Conservation (phyloP, 2,113 vertebrate genomes). For the Melanotaenia duboulayi region DNA sequence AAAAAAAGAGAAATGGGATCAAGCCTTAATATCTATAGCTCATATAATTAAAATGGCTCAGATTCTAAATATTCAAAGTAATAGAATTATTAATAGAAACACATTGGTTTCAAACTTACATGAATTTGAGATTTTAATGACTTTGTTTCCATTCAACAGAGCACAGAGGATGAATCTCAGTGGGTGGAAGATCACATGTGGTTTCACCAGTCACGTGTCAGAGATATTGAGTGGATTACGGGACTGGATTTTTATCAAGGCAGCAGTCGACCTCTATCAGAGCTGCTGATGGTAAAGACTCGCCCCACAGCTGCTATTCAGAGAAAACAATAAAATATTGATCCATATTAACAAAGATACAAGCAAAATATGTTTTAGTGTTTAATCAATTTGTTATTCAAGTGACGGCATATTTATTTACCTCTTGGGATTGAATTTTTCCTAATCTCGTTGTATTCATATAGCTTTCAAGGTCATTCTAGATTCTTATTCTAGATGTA, state of each 20-base stretch:
- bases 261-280: conserved; percentile 73
- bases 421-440: not conserved
- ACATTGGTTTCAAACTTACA: too few relatives aligned
- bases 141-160: conserved; percentile 59
- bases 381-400: not conserved
- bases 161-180: conserved; percentile 36
- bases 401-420: conserved; percentile 1
- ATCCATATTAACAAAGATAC: not conserved
- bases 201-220: conserved; percentile 82
- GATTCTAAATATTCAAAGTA: too few relatives aligned
- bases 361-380: not conserved
- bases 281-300: conserved; percentile 81
- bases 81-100: too few relatives aligned
- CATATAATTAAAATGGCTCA: too few relatives aligned
- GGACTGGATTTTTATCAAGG: conserved; percentile 82
- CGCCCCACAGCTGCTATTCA: conserved; percentile 79
- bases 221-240: conserved; percentile 82
- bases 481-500: not conserved
- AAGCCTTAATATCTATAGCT: too few relatives aligned
- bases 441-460: not conserved
- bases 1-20: too few relatives aligned
- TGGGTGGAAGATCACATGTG: conserved; percentile 84
- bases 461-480: not conserved
- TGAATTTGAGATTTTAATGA: too few relatives aligned
- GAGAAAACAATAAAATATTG: conserved; percentile 44